phyloP scores from a whole-genome alignment of 2,888 invertebrate species.

The Drosophila subsilvestris region DNA sequence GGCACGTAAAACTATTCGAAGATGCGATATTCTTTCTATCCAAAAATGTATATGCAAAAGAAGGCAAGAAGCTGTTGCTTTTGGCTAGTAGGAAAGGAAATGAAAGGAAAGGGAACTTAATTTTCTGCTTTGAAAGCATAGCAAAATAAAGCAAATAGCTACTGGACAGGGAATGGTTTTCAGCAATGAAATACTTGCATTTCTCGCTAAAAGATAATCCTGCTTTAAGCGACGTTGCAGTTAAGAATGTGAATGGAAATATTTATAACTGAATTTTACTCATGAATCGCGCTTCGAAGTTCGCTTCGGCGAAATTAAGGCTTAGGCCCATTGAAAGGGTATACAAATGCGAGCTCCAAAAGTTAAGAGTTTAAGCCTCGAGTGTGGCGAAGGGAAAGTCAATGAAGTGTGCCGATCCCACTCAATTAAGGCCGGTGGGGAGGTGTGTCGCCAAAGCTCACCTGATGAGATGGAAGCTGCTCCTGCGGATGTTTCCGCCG shows the following conservation, averaged over 20 bases:
- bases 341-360: constrained; percentile 27
- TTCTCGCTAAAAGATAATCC: too few species aligned
- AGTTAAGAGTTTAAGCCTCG: constrained; percentile 49
- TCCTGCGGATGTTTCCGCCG: neutral
- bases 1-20: neutral
- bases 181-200: too few species aligned
- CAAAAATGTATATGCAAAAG: neutral
- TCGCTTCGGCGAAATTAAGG: too few species aligned
- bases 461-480: constrained; percentile 14
- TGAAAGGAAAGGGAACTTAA: too few species aligned
- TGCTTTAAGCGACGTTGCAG: too few species aligned
- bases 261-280: too few species aligned
- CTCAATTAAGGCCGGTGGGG: constrained; percentile 33
- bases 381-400: constrained; percentile 27
- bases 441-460: constrained; percentile 29
- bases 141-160: too few species aligned
- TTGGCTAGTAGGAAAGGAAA: neutral
- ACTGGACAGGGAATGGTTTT: neutral
- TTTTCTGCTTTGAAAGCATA: neutral
- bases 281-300: too few species aligned
- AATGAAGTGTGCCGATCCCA: constrained; percentile 37
- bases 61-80: neutral
- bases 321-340: constrained; percentile 13
- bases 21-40: constrained; percentile 6
- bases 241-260: too few species aligned